Evolutionary conservation across 2,888 invertebrate species (phyloP).

Genomic region (Acleris literana): DNA sequence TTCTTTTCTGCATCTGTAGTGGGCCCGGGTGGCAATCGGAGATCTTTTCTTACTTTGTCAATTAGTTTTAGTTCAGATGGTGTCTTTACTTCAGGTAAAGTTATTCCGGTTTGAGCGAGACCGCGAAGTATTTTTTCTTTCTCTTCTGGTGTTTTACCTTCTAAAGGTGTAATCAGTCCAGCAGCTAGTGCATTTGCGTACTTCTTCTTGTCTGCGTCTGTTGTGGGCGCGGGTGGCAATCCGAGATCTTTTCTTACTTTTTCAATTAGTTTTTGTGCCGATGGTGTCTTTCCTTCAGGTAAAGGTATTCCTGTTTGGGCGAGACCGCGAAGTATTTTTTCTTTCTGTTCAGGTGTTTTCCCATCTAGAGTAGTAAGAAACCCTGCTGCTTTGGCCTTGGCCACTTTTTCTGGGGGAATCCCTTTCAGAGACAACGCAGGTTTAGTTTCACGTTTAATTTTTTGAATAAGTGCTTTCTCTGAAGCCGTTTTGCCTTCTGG

Average conservation of each 20-base stretch:
- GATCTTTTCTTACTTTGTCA: too few relatives aligned
- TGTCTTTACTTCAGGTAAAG: neutral
- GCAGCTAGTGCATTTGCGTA: neutral
- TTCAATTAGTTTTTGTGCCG: neutral
- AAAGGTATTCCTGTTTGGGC: neutral
- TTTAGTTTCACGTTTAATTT: neutral
- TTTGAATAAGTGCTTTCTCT: conserved; percentile 27
- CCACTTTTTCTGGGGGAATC: neutral
- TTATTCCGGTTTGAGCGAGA: neutral
- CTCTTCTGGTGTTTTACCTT: neutral
- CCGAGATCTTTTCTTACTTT: neutral
- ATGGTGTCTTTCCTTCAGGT: neutral
- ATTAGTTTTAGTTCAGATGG: too few relatives aligned
- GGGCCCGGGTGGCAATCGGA: too few relatives aligned
- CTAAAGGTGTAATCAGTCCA: neutral
- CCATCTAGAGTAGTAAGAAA: neutral
- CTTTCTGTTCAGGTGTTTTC: neutral
- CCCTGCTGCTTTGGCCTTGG: neutral
- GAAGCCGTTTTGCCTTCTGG: conserved; percentile 6
- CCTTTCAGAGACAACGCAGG: neutral
- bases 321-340: neutral
- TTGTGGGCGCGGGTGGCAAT: neutral
- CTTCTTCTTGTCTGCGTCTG: neutral
- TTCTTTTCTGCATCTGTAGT: too few relatives aligned
- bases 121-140: neutral